Evolutionary conservation across 2,113 vertebrate species (phyloP), one percentile per base, ranked within the genome.

Genomic region (Psophia crepitans): DNA sequence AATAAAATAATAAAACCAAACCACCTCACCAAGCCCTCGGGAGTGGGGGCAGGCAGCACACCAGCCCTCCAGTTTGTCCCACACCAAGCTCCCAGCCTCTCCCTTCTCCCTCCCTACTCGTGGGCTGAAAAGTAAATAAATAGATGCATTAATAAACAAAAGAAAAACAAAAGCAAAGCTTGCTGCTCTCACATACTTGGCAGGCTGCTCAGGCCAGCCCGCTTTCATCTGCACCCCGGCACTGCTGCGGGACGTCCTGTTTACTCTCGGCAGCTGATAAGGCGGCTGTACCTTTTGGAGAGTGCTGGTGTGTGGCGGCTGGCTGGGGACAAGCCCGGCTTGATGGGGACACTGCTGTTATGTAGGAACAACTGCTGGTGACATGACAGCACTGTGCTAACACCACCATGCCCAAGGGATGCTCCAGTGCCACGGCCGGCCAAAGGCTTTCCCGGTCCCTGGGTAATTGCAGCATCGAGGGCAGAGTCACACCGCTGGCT

Each of bases 101-200:
- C 76, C 75, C 82, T 87, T 71, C 87, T 81, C 93, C 91, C 56
- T 73, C 70, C 39, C 57, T 85, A 6, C 57, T 93, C 17, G 70
- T 93, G 88, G 95, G 96, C 82, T 0, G 58, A 73, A 93, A 93
- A 96, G 92, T 96, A 95, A 95, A 96, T 93, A 96, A 91, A 94
- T 85, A 92, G 18, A 85, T 0, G 13, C 92, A 95, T 88, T 95
- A 83, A 93, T 95, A 97, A 95, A 94, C 85, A 82, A 71, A 95
- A 93, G 78, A 92, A 61, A 89, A 94, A 93, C 90, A 89, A 94
- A 93, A 95, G 93, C 96, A 76, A 43, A 93, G 94, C 85, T 95
- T 86, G 89, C 86, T 91, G 92, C 95, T 94, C 95, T 74, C 12
- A 2, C 90, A 94, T 81, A 81, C 60, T 96, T 92, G 91, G 96